Evolutionary conservation across 2,888 invertebrate genomes (phyloP), one percentile per base, ranked within the genome.

Genomic region (Eupithecia subumbrata): DNA sequence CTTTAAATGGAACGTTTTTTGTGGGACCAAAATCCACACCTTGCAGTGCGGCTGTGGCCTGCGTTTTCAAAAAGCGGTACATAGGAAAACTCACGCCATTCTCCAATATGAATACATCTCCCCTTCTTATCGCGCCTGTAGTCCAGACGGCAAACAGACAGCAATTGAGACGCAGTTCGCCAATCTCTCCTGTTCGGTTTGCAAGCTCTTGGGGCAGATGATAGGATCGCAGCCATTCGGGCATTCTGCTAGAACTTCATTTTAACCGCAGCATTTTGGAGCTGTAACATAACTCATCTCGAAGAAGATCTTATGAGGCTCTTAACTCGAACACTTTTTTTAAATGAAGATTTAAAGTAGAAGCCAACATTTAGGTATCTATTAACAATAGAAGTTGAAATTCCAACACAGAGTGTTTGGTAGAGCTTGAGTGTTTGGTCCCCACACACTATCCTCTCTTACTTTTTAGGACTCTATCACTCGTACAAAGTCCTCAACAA

Each of bases 1-100:
- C 40, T 22, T n/a, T 11, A 56, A 56, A 56, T 22, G 3, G 11
- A 56, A 56, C 52, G 9, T 52, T 52, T 22, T 9, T 56, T 8
- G 40, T 40, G 9, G 11, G 52, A n/a, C n/a, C 22, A 7, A 48
- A n/a, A 48, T 0, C 1, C 3, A 40, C 40, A 40, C 9, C 40
- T 40, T 40, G 40, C 11, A 40, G 9, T 40, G 40, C 40, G 40
- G 5, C 40, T 5, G 40, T 9, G 9, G 8, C 22, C 43, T 14
- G 14, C 12, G 43, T 43, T 43, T 18, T 16, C 45, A 52, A 52
- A n/a, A n/a, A 40, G 40, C 9, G 40, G 5, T n/a, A 16, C 8
- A 52, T 8, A 52, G 5, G 0, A 5, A 25, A n/a, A 77, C 78
- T 78, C 60, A 79, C 76, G 79, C n/a, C 80, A 80, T 45, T 79